phyloP scores from a whole-genome alignment of 2,797 vertebrate genomes.

The Labeo calbasu region DNA sequence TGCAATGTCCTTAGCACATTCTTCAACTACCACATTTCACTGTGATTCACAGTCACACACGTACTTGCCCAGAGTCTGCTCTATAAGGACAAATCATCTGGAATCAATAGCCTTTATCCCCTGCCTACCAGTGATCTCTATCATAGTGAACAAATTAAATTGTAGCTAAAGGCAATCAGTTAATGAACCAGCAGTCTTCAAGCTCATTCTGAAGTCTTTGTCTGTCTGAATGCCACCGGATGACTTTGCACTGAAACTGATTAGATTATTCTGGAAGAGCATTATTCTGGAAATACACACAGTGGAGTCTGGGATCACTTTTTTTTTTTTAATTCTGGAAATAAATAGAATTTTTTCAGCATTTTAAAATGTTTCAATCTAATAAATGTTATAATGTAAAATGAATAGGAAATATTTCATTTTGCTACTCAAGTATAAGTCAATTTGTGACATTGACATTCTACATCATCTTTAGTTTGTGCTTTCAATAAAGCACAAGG shows the following conservation, averaged over 20 bases:
- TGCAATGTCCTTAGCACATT: slow-evolving; percentile 38
- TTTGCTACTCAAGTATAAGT: not conserved
- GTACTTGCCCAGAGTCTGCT: slow-evolving; percentile 28
- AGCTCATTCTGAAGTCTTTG: slow-evolving; percentile 27
- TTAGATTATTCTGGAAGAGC: slow-evolving; percentile 7
- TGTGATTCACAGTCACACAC: slow-evolving; percentile 5
- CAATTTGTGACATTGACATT: not conserved
- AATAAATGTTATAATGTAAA: not conserved
- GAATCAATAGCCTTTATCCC: slow-evolving; percentile 62
- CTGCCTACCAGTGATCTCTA: slow-evolving; percentile 55
- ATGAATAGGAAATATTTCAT: not conserved
- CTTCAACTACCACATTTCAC: slow-evolving; percentile 28
- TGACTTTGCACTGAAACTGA: slow-evolving; percentile 17
- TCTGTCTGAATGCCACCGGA: slow-evolving; percentile 27
- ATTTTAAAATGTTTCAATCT: not conserved
- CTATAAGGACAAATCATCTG: slow-evolving; percentile 50
- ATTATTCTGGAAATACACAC: slow-evolving; percentile 11
- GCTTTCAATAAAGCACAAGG: no score
- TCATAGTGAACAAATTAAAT: slow-evolving; percentile 59
- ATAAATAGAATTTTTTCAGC: not conserved
- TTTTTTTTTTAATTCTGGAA: not conserved
- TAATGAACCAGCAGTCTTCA: slow-evolving; percentile 48
- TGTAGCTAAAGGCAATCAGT: slow-evolving; percentile 46
- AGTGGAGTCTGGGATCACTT: not conserved
- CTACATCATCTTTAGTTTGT: no score